A percentile compares a stretch with the other conserved stretches of the same genome.
phyloP scores from a whole-genome alignment of 2,797 vertebrate genomes.

The Propithecus deckenii region DNA sequence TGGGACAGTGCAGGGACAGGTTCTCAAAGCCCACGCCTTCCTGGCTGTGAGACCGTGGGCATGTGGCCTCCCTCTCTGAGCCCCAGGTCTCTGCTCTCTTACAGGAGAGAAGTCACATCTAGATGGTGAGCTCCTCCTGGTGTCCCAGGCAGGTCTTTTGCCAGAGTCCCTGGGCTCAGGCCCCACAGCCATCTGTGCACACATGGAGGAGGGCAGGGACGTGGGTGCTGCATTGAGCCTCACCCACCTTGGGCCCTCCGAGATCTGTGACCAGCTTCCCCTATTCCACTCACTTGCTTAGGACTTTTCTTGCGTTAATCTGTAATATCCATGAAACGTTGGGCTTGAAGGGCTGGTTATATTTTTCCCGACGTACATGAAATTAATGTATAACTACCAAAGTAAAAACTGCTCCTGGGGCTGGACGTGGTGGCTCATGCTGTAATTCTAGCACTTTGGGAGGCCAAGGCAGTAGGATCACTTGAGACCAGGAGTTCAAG shows the following conservation, averaged over 20 bases:
- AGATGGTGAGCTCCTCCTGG: neutral
- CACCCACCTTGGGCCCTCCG: neutral
- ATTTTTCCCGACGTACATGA: neutral
- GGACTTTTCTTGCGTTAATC: neutral
- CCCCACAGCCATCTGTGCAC: accelerated
- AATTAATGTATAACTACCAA: neutral
- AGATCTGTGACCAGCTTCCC: neutral
- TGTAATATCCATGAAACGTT: neutral
- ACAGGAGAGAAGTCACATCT: neutral
- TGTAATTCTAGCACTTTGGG: no score
- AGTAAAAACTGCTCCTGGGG: neutral
- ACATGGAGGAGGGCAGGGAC: neutral
- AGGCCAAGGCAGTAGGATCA: no score
- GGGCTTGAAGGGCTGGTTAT: neutral
- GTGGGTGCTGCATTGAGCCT: accelerated
- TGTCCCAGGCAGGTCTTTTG: neutral
- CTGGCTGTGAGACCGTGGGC: no score
- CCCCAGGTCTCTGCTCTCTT: neutral
- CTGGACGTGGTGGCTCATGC: no score
- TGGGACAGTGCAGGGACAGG: neutral
- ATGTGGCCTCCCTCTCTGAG: neutral
- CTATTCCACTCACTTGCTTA: neutral
- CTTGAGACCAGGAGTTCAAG: no score
- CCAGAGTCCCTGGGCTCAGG: neutral
- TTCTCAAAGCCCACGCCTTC: neutral